phyloP scores from a whole-genome alignment of 2,113 vertebrate species.

The Chaetodon auriga region DNA sequence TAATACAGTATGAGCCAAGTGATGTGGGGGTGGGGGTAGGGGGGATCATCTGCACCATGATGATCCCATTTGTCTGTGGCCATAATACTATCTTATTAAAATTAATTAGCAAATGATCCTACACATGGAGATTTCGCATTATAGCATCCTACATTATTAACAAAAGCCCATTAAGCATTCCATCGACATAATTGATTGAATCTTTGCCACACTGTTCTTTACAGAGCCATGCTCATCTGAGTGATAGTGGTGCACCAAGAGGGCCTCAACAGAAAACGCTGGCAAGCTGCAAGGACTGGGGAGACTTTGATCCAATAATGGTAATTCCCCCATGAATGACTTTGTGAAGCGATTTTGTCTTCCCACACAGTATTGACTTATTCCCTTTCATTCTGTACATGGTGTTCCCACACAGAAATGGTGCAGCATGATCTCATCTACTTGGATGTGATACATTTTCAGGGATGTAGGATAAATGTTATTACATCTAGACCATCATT shows the following conservation, averaged over 20 bases:
- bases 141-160: conserved; percentile 46
- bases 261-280: conserved; percentile 61
- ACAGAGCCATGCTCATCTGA: conserved; percentile 36
- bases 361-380: conserved; percentile 77
- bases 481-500: conserved; percentile 39
- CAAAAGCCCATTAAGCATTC: conserved; percentile 49
- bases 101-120: conserved; percentile 55
- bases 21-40: background rate
- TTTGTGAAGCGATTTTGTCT: conserved; percentile 71
- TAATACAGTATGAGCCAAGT: background rate
- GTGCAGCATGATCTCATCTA: conserved; percentile 46
- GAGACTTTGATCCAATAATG: conserved; percentile 77
- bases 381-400: conserved; percentile 67
- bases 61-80: conserved; percentile 18
- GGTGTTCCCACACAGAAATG: conserved; percentile 63
- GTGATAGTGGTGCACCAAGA: conserved; percentile 45
- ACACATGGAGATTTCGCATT: conserved; percentile 30
- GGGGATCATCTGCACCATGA: background rate
- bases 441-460: conserved; percentile 50
- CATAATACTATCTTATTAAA: conserved; percentile 36
- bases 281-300: conserved; percentile 58
- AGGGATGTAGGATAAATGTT: conserved; percentile 48
- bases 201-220: conserved; percentile 49
- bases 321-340: conserved; percentile 72
- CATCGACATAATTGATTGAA: conserved; percentile 46